Conservation (phyloP, 2,113 vertebrate species). For the Engystomops pustulosus region DNA sequence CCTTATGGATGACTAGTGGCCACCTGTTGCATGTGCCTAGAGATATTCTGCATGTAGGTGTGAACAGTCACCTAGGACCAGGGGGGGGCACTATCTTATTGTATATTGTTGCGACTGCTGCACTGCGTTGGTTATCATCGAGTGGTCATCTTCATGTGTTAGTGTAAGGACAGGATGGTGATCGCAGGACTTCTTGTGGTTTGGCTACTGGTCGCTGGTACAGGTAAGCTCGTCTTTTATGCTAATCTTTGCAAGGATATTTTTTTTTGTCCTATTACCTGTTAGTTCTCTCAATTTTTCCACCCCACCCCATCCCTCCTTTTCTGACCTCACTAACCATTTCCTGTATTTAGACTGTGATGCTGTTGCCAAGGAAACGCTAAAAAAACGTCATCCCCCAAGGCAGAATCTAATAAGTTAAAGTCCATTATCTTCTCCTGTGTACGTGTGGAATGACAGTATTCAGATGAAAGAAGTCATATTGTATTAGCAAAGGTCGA, state of each 20-base stretch:
- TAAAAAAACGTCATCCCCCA: constrained; percentile 16
- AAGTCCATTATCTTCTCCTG: neutral
- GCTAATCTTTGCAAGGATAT: neutral
- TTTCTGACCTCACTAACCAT: constrained; percentile 28
- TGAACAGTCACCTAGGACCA: neutral
- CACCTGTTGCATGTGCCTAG: constrained; percentile 2
- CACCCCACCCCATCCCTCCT: neutral
- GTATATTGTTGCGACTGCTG: neutral
- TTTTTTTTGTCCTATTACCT: neutral
- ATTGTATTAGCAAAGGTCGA: neutral
- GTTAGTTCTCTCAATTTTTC: neutral
- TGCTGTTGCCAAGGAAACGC: constrained; percentile 47
- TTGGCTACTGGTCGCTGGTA: neutral
- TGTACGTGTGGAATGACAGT: neutral
- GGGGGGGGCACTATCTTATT: neutral
- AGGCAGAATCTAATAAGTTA: constrained; percentile 35
- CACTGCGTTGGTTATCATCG: neutral
- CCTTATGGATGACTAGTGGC: no score
- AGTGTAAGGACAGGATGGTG: constrained; percentile 29
- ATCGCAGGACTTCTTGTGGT: neutral
- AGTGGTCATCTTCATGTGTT: constrained; percentile 18
- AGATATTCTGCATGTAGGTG: neutral
- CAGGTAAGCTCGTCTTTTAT: constrained; percentile 33
- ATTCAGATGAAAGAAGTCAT: constrained; percentile 1
- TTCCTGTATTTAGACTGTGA: constrained; percentile 47